phyloP scores from a whole-genome alignment of 2,888 invertebrate species.

The Orchestes rusci region DNA sequence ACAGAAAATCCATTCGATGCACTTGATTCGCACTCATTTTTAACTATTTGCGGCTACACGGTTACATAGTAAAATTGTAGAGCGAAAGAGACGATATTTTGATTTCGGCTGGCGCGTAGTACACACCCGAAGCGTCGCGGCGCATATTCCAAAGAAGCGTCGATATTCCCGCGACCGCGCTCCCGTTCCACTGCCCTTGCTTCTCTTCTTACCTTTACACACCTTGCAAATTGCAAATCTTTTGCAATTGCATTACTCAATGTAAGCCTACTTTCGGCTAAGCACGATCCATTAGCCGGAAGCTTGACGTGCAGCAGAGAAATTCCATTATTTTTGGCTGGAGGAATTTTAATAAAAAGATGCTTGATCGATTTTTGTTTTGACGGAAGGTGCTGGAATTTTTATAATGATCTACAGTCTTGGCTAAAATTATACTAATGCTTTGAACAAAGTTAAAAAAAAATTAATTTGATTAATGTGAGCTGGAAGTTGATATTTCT shows the following conservation, averaged over 20 bases:
- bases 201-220: constrained; percentile 9
- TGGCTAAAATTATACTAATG: too few relatives aligned
- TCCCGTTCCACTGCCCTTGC: constrained; percentile 3
- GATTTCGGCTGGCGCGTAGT: constrained; percentile 33
- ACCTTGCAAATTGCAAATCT: constrained; percentile 12
- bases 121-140: constrained; percentile 41
- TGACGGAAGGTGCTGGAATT: too few relatives aligned
- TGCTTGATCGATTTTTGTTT: too few relatives aligned
- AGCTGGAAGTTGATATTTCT: too few relatives aligned
- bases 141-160: constrained; percentile 37
- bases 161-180: constrained; percentile 28
- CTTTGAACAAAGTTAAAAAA: too few relatives aligned
- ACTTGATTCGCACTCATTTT: constrained; percentile 3
- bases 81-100: constrained; percentile 12
- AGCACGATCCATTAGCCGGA: too few relatives aligned
- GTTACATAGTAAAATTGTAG: constrained; percentile 13
- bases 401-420: too few relatives aligned
- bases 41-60: constrained; percentile 5
- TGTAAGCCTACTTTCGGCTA: too few relatives aligned
- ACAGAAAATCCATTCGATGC: constrained; percentile 2
- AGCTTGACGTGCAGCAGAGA: too few relatives aligned
- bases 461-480: too few relatives aligned
- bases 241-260: constrained; percentile 6
- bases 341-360: too few relatives aligned
- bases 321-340: too few relatives aligned